These are phyloP conservation scores for Equus przewalskii DNA, from an alignment of 2,113 vertebrate genomes.

Conservation along the genomic window DNA sequence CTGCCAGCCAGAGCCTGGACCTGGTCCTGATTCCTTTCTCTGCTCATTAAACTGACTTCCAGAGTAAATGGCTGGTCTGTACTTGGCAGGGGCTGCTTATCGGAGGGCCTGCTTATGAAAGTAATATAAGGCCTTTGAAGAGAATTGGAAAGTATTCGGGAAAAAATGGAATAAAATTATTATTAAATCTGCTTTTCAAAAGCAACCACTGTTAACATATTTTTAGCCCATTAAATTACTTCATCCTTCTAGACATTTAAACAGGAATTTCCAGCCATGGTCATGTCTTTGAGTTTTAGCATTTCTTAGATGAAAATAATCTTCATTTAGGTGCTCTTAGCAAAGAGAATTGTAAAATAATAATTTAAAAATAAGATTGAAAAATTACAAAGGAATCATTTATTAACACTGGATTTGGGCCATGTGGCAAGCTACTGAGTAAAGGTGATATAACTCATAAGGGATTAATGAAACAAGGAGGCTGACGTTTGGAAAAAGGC, in stretches of 20 bases:
- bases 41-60: not conserved
- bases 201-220: not conserved
- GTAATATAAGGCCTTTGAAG: not conserved
- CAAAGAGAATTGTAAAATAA: not conserved
- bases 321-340: not conserved
- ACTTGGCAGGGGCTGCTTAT: not conserved
- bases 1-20: not conserved
- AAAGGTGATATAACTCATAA: not conserved
- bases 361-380: not conserved
- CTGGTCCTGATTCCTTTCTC: not conserved
- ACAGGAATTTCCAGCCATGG: not conserved
- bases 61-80: no score
- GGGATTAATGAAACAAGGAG: not conserved
- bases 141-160: not conserved
- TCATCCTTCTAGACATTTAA: not conserved
- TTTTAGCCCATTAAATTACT: not conserved
- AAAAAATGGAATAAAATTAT: not conserved
- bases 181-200: not conserved
- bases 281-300: not conserved
- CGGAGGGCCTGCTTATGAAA: not conserved
- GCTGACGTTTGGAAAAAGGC: not conserved
- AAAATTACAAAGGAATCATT: not conserved
- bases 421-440: not conserved
- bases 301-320: slow-evolving; percentile 14
- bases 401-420: not conserved